Conservation (phyloP, 2,888 invertebrate species). For the Piscicola geometra region DNA sequence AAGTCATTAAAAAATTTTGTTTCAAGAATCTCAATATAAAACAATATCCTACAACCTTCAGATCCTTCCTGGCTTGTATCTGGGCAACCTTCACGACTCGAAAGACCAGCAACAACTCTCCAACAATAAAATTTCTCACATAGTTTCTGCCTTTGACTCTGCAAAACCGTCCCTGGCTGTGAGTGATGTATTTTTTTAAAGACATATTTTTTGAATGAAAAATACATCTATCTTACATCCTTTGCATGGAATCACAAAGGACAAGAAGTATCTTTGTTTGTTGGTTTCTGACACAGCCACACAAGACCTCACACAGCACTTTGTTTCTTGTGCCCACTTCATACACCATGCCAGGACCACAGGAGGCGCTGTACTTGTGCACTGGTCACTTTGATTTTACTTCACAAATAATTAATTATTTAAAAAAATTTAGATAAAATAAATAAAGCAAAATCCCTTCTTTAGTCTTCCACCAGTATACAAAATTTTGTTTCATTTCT, state of each 20-base stretch:
- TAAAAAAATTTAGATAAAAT: too few relatives aligned
- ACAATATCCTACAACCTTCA: constrained; percentile 36
- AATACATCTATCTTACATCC: not conserved
- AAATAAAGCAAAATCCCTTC: too few relatives aligned
- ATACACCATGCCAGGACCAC: constrained; percentile 84
- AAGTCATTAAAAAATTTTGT: not conserved
- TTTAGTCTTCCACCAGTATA: too few relatives aligned
- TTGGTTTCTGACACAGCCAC: constrained; percentile 91
- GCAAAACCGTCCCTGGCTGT: constrained; percentile 47
- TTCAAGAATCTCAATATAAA: not conserved
- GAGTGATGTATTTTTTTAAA: constrained; percentile 34
- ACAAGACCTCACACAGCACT: constrained; percentile 87
- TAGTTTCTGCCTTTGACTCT: constrained; percentile 88
- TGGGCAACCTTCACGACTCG: constrained; percentile 91
- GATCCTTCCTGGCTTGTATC: constrained; percentile 83
- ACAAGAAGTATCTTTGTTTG: constrained; percentile 90
- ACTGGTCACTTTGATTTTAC: constrained; percentile 82
- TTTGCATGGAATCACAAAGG: constrained; percentile 61
- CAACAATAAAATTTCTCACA: constrained; percentile 85
- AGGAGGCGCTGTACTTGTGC: constrained; percentile 80
- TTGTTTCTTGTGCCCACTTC: constrained; percentile 88
- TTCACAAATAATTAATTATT: too few relatives aligned
- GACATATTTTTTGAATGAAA: constrained; percentile 51
- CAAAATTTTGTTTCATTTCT: too few relatives aligned
- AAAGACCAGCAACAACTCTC: constrained; percentile 83